Evolutionary conservation across 2,113 vertebrate genomes (phyloP).

Genomic region (Eretmochelys imbricata): DNA sequence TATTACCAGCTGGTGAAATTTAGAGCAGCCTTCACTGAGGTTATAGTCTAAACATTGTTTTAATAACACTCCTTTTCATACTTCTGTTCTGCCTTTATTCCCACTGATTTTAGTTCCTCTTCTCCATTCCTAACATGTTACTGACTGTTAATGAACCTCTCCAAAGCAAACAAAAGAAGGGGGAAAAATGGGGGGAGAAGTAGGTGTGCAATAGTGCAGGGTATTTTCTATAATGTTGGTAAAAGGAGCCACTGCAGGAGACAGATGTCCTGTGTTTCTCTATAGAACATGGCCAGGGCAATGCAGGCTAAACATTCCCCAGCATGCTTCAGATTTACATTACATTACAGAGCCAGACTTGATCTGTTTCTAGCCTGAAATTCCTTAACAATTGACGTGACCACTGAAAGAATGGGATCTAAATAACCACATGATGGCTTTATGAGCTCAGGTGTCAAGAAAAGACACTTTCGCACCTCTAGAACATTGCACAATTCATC

Average conservation of each 20-base stretch:
- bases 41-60: not conserved
- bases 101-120: not conserved
- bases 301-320: not conserved
- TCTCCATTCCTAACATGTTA: not conserved
- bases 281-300: not conserved
- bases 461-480: not conserved
- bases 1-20: not conserved
- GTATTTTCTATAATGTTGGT: not conserved
- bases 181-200: not conserved
- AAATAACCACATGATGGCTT: not conserved
- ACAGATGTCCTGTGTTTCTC: not conserved
- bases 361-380: not conserved
- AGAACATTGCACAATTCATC: not conserved
- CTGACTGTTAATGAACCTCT: rapidly evolving
- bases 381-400: not conserved
- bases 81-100: not conserved
- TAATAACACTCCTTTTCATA: not conserved
- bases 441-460: not conserved
- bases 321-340: not conserved
- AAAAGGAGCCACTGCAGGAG: not conserved
- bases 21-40: not conserved
- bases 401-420: not conserved
- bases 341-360: rapidly evolving
- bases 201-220: not conserved
- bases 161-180: not conserved